Percentiles rank a stretch among this genome's conserved stretches.
Conservation (phyloP, 2,888 invertebrate species). For the Epinotia nisella region DNA sequence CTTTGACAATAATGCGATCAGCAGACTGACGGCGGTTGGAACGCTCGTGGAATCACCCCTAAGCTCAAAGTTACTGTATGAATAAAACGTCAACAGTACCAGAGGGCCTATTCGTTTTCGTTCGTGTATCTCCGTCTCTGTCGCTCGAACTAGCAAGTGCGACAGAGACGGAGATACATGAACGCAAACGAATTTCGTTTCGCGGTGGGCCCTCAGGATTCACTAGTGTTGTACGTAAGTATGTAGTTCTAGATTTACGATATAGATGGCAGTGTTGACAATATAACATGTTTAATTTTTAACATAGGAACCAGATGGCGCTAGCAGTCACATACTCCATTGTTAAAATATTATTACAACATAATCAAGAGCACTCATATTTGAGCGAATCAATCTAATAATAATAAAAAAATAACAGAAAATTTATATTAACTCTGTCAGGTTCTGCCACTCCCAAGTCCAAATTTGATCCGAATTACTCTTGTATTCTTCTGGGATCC, state of each 20-base stretch:
- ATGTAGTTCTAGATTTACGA: neutral
- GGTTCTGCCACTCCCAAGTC: neutral
- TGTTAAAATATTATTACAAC: neutral
- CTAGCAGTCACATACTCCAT: neutral
- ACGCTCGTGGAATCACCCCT: too few relatives aligned
- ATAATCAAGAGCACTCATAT: neutral
- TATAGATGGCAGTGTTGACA: slow-evolving; percentile 4
- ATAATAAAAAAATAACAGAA: neutral
- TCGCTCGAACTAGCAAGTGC: too few relatives aligned
- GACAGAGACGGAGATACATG: too few relatives aligned
- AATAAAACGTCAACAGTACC: too few relatives aligned
- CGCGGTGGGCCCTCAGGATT: neutral
- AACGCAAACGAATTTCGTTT: too few relatives aligned
- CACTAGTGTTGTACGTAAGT: neutral
- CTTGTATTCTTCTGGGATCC: slow-evolving; percentile 12
- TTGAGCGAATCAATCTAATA: neutral
- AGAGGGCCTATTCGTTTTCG: too few relatives aligned
- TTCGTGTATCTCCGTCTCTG: too few relatives aligned
- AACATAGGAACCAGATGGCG: neutral
- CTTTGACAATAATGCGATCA: too few relatives aligned
- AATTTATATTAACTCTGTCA: neutral
- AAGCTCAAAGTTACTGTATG: too few relatives aligned
- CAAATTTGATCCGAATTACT: neutral
- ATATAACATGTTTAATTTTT: neutral
- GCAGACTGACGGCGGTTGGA: too few relatives aligned